Conservation (phyloP, 2,888 invertebrate genomes). For the Netelia fuscicornis region DNA sequence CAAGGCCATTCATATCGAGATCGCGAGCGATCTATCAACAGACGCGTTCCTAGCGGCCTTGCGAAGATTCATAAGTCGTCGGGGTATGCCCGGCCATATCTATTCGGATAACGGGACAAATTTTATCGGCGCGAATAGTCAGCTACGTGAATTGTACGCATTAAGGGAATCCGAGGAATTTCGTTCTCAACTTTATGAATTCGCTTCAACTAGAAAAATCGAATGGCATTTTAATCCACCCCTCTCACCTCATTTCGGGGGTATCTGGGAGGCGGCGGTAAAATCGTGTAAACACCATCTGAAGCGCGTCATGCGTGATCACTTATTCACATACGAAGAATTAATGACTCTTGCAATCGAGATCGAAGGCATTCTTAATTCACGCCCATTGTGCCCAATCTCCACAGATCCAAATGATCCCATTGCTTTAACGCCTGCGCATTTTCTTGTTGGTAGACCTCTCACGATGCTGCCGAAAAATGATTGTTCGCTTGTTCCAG, state of each 20-base stretch:
- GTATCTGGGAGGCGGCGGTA: conserved; percentile 65
- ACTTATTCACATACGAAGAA: conserved; percentile 61
- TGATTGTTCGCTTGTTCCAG: conserved; percentile 59
- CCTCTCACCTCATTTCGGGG: conserved; percentile 63
- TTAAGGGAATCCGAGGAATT: conserved; percentile 52
- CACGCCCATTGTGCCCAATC: conserved; percentile 59
- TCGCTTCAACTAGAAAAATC: conserved; percentile 22
- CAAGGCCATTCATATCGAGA: conserved; percentile 63
- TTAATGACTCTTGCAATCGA: conserved; percentile 53
- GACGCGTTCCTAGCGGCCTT: conserved; percentile 64
- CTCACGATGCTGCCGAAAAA: conserved; percentile 69
- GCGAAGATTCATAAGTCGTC: conserved; percentile 57
- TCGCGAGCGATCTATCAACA: conserved; percentile 49
- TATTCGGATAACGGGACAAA: conserved; percentile 67
- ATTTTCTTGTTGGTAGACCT: conserved; percentile 72
- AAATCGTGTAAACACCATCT: conserved; percentile 66
- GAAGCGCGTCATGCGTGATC: conserved; percentile 56
- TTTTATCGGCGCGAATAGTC: conserved; percentile 65
- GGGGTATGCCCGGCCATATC: conserved; percentile 56
- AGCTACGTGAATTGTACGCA: conserved; percentile 53
- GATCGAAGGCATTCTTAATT: conserved; percentile 64
- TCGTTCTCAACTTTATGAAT: conserved; percentile 37
- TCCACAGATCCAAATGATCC: conserved; percentile 66
- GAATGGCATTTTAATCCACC: conserved; percentile 64
- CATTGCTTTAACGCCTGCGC: conserved; percentile 68